phyloP scores from a whole-genome alignment of 2,113 vertebrate genomes.

The Osmerus eperlanus region DNA sequence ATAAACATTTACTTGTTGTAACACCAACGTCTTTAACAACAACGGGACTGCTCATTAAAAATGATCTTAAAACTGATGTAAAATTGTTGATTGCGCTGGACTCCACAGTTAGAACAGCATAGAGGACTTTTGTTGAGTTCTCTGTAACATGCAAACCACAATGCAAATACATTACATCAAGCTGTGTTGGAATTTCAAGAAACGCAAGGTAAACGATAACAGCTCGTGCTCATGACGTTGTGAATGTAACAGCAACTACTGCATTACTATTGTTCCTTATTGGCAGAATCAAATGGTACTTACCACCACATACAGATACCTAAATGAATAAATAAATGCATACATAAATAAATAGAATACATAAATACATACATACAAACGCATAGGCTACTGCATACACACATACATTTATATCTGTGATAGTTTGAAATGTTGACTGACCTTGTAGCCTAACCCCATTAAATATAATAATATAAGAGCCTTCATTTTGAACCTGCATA shows the following conservation, averaged over 20 bases:
- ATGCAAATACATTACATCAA: not conserved
- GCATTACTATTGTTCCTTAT: not conserved
- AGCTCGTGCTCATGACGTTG: no score
- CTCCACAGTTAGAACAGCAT: slow-evolving; percentile 48
- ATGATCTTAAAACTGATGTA: accelerated
- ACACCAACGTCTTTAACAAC: accelerated
- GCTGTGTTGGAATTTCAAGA: not conserved
- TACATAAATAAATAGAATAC: no score
- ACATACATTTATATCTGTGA: no score
- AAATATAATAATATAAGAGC: slow-evolving; percentile 25
- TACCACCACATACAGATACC: no score
- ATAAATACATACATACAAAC: no score
- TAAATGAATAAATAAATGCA: no score
- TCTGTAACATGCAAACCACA: slow-evolving; percentile 30
- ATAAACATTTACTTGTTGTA: slow-evolving; percentile 58
- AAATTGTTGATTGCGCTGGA: accelerated
- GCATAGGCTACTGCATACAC: no score
- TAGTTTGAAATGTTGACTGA: slow-evolving; percentile 13
- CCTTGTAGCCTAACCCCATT: slow-evolving; percentile 35
- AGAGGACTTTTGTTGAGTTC: slow-evolving; percentile 44
- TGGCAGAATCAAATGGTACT: no score
- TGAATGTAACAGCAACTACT: no score
- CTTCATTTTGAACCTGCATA: slow-evolving; percentile 43
- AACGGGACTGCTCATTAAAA: accelerated
- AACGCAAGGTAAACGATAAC: not conserved